phyloP scores from a whole-genome alignment of 2,888 invertebrate species.

The Acanthosepion esculentum region DNA sequence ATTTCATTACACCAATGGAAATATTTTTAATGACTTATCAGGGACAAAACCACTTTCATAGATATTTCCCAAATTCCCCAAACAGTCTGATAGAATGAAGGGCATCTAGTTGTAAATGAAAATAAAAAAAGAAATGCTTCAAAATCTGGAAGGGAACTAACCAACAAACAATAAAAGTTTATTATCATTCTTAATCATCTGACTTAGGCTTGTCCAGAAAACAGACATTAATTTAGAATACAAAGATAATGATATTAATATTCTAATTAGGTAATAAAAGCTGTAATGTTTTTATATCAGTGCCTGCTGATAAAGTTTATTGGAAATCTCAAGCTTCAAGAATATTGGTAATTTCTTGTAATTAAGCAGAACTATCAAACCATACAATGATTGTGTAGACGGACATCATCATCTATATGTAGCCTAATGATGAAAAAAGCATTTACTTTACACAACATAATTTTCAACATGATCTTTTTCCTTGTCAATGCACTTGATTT shows the following conservation, averaged over 20 bases:
- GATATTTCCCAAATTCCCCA: not conserved
- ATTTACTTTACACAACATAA: no score
- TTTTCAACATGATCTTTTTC: no score
- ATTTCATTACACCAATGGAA: slow-evolving; percentile 20
- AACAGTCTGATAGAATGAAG: not conserved
- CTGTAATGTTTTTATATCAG: no score
- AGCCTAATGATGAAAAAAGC: no score
- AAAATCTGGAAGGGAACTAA: not conserved
- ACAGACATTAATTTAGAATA: slow-evolving; percentile 18
- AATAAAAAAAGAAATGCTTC: not conserved
- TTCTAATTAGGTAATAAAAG: not conserved
- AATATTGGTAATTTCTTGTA: no score
- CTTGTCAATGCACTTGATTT: no score
- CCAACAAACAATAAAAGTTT: not conserved
- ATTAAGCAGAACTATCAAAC: no score
- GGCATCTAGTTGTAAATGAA: not conserved
- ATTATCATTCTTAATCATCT: not conserved
- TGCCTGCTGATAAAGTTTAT: no score
- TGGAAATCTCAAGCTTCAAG: no score
- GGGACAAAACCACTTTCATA: slow-evolving; percentile 7
- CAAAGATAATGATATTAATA: not conserved
- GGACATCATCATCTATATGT: no score
- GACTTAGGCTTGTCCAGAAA: not conserved
- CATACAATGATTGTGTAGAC: no score
- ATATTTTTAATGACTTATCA: slow-evolving; percentile 2